These are phyloP conservation scores for Dreissena polymorpha DNA, from an alignment of 1,140 invertebrate species.

Conservation along the genomic window DNA sequence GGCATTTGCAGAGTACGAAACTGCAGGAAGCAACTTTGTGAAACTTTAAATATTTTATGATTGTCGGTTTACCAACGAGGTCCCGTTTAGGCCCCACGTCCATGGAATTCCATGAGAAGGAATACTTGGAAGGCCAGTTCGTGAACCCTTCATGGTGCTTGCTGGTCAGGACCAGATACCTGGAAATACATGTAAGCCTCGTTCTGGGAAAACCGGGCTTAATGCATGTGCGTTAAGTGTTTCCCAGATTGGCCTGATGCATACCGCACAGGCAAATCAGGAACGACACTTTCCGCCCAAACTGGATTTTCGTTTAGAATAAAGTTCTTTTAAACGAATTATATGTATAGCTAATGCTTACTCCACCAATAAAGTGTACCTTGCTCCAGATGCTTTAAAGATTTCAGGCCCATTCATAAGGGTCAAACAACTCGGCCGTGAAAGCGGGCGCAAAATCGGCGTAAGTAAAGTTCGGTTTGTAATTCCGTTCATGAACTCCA, in stretches of 20 bases:
- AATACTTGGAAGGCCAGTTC: constrained; percentile 73
- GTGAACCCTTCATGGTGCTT: constrained; percentile 78
- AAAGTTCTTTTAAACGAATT: no score
- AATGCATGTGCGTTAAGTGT: no score
- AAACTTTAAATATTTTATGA: not conserved
- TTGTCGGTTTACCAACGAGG: constrained; percentile 80
- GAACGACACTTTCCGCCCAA: no score
- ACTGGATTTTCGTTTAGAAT: no score
- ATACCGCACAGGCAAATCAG: no score
- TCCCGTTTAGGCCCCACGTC: constrained; percentile 74
- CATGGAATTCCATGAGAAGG: constrained; percentile 76
- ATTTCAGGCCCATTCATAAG: constrained; percentile 62
- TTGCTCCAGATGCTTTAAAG: constrained; percentile 63
- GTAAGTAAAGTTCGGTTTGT: constrained; percentile 68
- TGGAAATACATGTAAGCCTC: no score
- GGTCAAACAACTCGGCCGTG: constrained; percentile 65
- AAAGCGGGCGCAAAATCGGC: constrained; percentile 65
- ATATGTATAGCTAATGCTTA: no score
- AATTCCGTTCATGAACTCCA: constrained; percentile 69
- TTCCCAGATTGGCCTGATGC: no score
- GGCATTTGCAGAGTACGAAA: no score
- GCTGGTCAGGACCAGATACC: constrained; percentile 68
- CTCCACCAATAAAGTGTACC: constrained; percentile 35
- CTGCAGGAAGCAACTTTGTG: no score
- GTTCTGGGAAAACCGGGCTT: no score